phyloP scores from a whole-genome alignment of 2,797 vertebrate genomes.

The Philypnodon macrostomus region DNA sequence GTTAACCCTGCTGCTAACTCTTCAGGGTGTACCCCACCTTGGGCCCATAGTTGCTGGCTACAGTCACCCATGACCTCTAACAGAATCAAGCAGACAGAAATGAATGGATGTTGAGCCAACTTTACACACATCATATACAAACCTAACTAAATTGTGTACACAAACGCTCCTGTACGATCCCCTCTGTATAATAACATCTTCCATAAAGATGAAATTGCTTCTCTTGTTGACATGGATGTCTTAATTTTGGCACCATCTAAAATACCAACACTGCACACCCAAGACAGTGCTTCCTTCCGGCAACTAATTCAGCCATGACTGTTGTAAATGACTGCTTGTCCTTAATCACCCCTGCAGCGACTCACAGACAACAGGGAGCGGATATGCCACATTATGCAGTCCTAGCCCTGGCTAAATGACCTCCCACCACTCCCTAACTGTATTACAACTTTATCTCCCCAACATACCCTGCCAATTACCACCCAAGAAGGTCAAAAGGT shows the following conservation, averaged over 20 bases:
- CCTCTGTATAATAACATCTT: constrained; percentile 21
- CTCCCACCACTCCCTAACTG: constrained; percentile 43
- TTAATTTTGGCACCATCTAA: constrained; percentile 37
- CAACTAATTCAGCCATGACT: constrained; percentile 36
- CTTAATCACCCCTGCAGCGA: constrained; percentile 54
- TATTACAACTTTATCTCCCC: constrained; percentile 58
- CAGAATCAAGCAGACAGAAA: no score
- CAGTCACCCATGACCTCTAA: no score
- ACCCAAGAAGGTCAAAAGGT: constrained; percentile 56
- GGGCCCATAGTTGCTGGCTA: no score
- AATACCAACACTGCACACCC: constrained; percentile 40
- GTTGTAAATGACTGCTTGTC: constrained; percentile 49
- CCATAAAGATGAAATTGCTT: constrained; percentile 2
- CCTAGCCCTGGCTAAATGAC: constrained; percentile 36
- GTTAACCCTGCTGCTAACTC: no score
- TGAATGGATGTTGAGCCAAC: no score
- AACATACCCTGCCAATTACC: constrained; percentile 61
- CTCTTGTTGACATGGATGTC: constrained; percentile 6
- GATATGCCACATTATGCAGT: constrained; percentile 62
- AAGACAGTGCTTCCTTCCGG: constrained; percentile 26
- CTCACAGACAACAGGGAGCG: constrained; percentile 37
- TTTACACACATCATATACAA: constrained; percentile 1
- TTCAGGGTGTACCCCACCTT: no score
- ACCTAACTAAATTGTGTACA: constrained; percentile 23
- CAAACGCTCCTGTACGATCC: constrained; percentile 40